Conservation (phyloP, 2,797 vertebrate species). For the Danio aesculapii region DNA sequence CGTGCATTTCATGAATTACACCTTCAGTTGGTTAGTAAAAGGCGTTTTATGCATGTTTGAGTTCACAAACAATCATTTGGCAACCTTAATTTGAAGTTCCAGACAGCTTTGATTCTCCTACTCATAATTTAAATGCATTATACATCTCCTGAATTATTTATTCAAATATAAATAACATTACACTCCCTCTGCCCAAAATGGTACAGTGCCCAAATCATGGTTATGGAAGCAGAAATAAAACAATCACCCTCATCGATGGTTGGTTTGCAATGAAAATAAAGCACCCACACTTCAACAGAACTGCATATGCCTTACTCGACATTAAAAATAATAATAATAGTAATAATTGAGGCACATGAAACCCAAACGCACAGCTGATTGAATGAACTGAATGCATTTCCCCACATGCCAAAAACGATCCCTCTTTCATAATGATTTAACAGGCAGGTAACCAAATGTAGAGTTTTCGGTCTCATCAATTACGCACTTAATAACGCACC, state of each 20-base stretch:
- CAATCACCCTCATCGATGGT: neutral
- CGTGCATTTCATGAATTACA: neutral
- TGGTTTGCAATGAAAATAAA: neutral
- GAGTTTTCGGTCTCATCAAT: neutral
- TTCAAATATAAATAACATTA: too few relatives aligned
- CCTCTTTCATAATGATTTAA: neutral
- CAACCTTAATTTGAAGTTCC: neutral
- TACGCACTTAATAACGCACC: too few relatives aligned
- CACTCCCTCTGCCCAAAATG: too few relatives aligned
- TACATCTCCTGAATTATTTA: too few relatives aligned
- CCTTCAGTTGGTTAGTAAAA: neutral
- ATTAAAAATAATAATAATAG: neutral
- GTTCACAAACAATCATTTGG: neutral
- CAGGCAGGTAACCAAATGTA: neutral
- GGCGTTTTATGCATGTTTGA: neutral
- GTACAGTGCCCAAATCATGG: too few relatives aligned
- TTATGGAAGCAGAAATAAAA: neutral
- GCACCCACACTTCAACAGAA: neutral
- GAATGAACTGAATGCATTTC: neutral
- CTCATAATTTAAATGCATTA: neutral
- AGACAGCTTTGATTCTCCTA: neutral
- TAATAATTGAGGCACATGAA: neutral
- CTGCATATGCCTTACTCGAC: neutral
- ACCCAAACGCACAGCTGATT: neutral
- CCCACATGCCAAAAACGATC: neutral